These are phyloP conservation scores for Bubo bubo DNA, from an alignment of 2,113 vertebrate genomes.

Conservation along the genomic window DNA sequence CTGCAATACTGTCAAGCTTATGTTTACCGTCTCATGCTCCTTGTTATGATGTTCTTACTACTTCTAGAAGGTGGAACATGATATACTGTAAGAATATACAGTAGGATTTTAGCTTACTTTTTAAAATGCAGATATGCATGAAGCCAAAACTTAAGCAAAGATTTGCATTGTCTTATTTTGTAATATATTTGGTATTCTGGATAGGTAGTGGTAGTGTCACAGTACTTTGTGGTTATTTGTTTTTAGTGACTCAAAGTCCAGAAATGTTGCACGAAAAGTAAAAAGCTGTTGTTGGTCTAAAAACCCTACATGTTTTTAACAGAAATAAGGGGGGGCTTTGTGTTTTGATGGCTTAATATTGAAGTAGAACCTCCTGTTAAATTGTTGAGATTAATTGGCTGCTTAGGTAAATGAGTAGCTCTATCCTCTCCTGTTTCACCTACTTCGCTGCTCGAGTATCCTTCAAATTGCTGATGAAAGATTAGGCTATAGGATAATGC, in stretches of 20 bases:
- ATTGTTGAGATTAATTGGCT: conserved; percentile 36
- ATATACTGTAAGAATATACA: conserved; percentile 45
- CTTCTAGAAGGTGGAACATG: conserved; percentile 62
- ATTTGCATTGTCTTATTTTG: conserved; percentile 64
- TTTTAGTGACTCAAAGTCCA: conserved; percentile 46
- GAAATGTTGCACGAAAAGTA: conserved; percentile 52
- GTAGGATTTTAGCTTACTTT: conserved; percentile 48
- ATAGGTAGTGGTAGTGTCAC: conserved; percentile 40
- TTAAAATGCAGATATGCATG: conserved; percentile 43
- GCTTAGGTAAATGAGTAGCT: conserved; percentile 30
- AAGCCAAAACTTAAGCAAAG: conserved; percentile 49
- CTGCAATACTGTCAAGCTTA: conserved; percentile 8
- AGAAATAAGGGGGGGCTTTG: not conserved
- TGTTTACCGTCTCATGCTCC: conserved; percentile 7
- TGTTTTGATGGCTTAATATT: conserved; percentile 25
- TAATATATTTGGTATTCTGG: conserved; percentile 51
- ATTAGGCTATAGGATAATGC: not conserved
- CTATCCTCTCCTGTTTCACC: conserved; percentile 31
- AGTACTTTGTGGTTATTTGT: conserved; percentile 43
- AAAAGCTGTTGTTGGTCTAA: conserved; percentile 39
- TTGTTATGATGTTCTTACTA: conserved; percentile 30
- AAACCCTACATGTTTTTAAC: not conserved
- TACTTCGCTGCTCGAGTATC: conserved; percentile 33
- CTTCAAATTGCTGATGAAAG: not conserved
- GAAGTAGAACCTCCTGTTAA: conserved; percentile 27